phyloP scores from a whole-genome alignment of 2,888 invertebrate genomes.

The Acronicta alni region DNA sequence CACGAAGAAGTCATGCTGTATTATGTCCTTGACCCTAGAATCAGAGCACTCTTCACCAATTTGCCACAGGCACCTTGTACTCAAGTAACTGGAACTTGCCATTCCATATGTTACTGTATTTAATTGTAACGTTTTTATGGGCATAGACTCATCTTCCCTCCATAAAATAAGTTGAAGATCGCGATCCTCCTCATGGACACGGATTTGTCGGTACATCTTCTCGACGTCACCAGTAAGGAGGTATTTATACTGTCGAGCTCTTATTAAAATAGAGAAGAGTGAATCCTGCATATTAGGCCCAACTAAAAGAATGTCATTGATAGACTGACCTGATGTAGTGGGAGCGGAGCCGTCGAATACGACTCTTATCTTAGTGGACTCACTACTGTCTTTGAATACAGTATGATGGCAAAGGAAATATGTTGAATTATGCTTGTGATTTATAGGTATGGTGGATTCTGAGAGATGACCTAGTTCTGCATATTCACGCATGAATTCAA shows the following conservation, averaged over 20 bases:
- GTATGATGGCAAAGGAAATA: conserved; percentile 18
- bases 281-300: conserved; percentile 13
- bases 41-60: conserved; percentile 26
- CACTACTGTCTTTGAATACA: conserved; percentile 7
- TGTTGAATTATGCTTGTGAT: too few species aligned
- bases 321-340: neutral
- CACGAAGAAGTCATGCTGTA: conserved; percentile 50
- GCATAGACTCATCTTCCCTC: conserved; percentile 18
- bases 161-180: conserved; percentile 14
- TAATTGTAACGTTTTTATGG: conserved; percentile 27
- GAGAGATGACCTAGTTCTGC: neutral
- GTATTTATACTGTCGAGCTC: conserved; percentile 3
- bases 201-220: neutral
- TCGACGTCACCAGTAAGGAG: neutral
- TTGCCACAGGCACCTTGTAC: conserved; percentile 44
- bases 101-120: too few species aligned
- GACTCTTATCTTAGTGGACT: conserved; percentile 11
- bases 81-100: conserved; percentile 49
- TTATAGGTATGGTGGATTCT: conserved; percentile 1
- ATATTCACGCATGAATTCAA: neutral
- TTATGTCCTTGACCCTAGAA: conserved; percentile 30
- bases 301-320: conserved; percentile 9
- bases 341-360: conserved; percentile 15
- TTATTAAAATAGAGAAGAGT: conserved; percentile 3
- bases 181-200: neutral